Base-by-base conservation (phyloP, 2,888 invertebrate species). In the Callimorpha dominula region DNA sequence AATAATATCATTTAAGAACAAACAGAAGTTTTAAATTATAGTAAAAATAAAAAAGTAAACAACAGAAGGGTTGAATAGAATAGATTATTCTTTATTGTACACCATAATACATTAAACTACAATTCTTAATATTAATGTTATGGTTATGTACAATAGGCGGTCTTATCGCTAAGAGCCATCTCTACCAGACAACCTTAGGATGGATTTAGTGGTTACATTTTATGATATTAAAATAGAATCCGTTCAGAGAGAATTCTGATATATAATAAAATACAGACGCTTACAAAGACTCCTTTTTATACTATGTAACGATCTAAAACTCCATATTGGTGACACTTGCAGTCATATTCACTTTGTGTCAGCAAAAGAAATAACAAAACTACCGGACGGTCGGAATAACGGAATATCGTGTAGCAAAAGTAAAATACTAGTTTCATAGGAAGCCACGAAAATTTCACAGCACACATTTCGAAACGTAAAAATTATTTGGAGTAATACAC, bases 401-500 rank as follows among this genome's bases (percentile, higher is more conserved):
- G 65, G 15, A 50, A 50, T 31, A 67, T 42, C 12, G 12, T 67
- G 14, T 66, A 50, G 17, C 66, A 66, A 66, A 31, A 12, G 6
- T 60, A 60, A 69, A 62, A 68, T 31, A 52, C 68, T 65, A 64
- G 74, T 71, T 71, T 43, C 69, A 66, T 63, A 65, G 68, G 43
- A 64, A 50, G 49, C 68, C 63, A 71, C 68, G 43, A 65, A 71
- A 68, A 71, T 71, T 69, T 74, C 54, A 65, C 65, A 70, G 50
- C 54, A 67, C 43, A 70, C 52, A 69, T 68, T 73, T 64, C 31
- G n/a, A 68, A 72, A 69, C 70, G 69, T 65, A 75, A 79, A 83
- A 77, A 73, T 81, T 73, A 77, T 78, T 76, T 15, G 67, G 78
- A 76, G 1, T 67, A 74, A 57, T 14, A 65, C 74, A 78, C 81